A percentile compares a stretch with the other conserved stretches of the same genome.
These are phyloP conservation scores for Scolanthus callimorphus DNA, from an alignment of 92 coral and sea anemone genomes.

Conservation along the genomic window DNA sequence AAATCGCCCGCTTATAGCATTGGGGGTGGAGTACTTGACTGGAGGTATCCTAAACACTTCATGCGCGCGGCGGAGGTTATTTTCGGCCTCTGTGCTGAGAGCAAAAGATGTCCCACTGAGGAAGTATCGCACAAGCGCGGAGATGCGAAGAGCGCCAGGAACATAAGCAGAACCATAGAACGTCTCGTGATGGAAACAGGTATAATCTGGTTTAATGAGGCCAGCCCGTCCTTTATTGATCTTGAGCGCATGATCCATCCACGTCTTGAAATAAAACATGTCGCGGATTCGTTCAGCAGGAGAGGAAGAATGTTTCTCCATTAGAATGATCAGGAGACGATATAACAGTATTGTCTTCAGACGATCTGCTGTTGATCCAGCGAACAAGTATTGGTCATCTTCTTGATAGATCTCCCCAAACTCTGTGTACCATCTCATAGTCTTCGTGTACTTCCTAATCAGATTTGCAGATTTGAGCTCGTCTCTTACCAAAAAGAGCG, in stretches of 20 bases:
- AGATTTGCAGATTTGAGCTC: no score
- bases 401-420: no score
- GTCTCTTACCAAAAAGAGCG: no score
- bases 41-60: conserved; percentile 25
- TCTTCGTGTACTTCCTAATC: no score
- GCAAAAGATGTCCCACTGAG: conserved; percentile 30
- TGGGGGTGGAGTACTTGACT: conserved; percentile 52
- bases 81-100: not conserved
- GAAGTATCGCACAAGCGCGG: conserved; percentile 34
- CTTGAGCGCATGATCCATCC: conserved; percentile 42
- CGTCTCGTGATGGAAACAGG: conserved; percentile 46
- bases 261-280: conserved; percentile 33
- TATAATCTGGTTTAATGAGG: conserved; percentile 55
- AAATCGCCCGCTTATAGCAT: conserved; percentile 45
- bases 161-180: conserved; percentile 60
- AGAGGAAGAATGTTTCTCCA: conserved; percentile 35
- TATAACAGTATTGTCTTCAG: conserved; percentile 49
- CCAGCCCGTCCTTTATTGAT: conserved; percentile 48
- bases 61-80: conserved; percentile 25
- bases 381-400: conserved; percentile 4
- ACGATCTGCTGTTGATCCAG: conserved; percentile 58
- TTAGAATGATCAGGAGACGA: conserved; percentile 46
- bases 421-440: no score
- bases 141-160: conserved; percentile 46
- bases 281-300: conserved; percentile 44